Evolutionary conservation across 2,888 invertebrate species (phyloP).

Genomic region (Andrena dorsata): DNA sequence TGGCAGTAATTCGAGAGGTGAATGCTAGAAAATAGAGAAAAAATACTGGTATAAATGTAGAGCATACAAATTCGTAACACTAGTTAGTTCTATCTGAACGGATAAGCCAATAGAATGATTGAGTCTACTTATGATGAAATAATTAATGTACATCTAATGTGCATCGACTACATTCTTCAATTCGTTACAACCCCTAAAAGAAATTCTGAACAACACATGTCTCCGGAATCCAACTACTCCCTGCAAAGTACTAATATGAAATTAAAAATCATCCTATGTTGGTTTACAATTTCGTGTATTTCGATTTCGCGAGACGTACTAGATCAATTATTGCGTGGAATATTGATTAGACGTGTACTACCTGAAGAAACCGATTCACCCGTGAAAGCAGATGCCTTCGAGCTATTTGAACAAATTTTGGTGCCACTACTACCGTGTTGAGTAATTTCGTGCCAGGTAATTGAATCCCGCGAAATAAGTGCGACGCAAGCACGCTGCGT

Average conservation of each 20-base stretch:
- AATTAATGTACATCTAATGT: not conserved
- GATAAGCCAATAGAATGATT: not conserved
- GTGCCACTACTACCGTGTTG: not conserved
- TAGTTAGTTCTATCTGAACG: not conserved
- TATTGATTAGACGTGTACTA: constrained; percentile 41
- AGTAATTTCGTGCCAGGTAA: constrained; percentile 2
- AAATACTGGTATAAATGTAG: not conserved
- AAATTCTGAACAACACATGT: not conserved
- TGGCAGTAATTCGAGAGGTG: no score
- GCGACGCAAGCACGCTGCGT: constrained; percentile 1
- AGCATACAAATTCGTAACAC: not conserved
- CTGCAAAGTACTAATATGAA: not conserved
- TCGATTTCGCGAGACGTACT: constrained; percentile 7
- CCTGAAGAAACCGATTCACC: no score
- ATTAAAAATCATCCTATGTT: not conserved
- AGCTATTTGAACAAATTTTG: constrained; percentile 2
- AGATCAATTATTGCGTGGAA: constrained; percentile 21
- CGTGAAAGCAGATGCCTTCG: constrained; percentile 10
- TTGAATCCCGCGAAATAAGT: constrained; percentile 22
- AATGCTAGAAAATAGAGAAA: no score
- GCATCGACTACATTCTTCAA: not conserved
- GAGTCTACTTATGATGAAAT: not conserved
- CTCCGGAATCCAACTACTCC: not conserved
- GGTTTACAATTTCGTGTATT: not conserved
- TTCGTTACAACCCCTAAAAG: not conserved